These are phyloP conservation scores for Himalopsyche japonica DNA, from an alignment of 2,888 invertebrate species.

Conservation along the genomic window DNA sequence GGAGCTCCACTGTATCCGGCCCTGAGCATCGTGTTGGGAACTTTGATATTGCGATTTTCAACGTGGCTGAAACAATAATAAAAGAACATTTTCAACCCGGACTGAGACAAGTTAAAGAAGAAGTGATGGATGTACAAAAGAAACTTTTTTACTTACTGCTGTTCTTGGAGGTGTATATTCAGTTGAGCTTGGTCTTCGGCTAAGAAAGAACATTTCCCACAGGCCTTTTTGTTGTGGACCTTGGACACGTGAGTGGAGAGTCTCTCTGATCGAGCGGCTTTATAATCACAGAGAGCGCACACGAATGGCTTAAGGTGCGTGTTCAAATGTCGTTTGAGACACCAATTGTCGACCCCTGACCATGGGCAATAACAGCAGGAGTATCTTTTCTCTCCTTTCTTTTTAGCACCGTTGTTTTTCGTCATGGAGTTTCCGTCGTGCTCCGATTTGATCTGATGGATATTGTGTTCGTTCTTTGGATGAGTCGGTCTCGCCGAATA, in stretches of 20 bases:
- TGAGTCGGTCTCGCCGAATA: slow-evolving; percentile 20
- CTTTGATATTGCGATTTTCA: slow-evolving; percentile 64
- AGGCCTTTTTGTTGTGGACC: slow-evolving; percentile 89
- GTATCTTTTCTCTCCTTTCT: slow-evolving; percentile 72
- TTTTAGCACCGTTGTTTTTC: slow-evolving; percentile 45
- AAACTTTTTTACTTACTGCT: slow-evolving; percentile 64
- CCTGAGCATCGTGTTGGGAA: slow-evolving; percentile 54
- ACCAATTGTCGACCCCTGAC: slow-evolving; percentile 94
- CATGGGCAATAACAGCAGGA: slow-evolving; percentile 90
- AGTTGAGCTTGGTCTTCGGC: slow-evolving; percentile 83
- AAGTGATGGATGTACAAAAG: not conserved
- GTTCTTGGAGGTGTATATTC: slow-evolving; percentile 75
- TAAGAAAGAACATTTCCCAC: slow-evolving; percentile 84
- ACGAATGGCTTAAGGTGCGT: slow-evolving; percentile 91
- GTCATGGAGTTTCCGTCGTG: slow-evolving; percentile 31
- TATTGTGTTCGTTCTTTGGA: slow-evolving; percentile 51
- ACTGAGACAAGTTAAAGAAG: not conserved
- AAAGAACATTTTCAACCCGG: not conserved
- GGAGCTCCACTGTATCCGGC: slow-evolving; percentile 46
- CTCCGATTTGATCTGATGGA: slow-evolving; percentile 51
- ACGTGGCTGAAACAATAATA: slow-evolving; percentile 56
- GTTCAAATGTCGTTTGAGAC: slow-evolving; percentile 87
- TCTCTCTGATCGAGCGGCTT: slow-evolving; percentile 88
- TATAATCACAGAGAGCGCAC: slow-evolving; percentile 89
- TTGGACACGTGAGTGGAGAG: slow-evolving; percentile 88